phyloP scores from a whole-genome alignment of 2,888 invertebrate species.

The Sisyra terminalis region DNA sequence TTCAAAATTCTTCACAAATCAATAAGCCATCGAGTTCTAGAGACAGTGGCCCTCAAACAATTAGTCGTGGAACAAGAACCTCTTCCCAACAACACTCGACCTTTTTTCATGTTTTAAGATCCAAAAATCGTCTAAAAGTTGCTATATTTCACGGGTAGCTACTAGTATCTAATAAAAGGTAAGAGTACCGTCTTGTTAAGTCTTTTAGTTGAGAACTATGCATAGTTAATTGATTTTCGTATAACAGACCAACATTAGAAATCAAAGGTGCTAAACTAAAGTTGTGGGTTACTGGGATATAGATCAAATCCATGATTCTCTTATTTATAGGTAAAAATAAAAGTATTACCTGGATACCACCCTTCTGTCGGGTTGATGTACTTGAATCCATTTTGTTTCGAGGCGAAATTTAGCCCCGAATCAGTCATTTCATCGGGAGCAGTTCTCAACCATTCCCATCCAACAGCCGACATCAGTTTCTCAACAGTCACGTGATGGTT shows the following conservation, averaged over 20 bases:
- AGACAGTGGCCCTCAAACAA: constrained; percentile 64
- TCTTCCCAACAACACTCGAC: constrained; percentile 57
- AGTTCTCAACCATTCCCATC: constrained; percentile 69
- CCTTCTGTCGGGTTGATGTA: constrained; percentile 71
- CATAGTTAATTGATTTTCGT: too few relatives aligned
- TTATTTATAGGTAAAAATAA: constrained; percentile 12
- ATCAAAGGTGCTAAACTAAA: too few relatives aligned
- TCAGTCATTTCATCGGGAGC: constrained; percentile 48
- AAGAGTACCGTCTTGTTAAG: too few relatives aligned
- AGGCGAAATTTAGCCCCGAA: constrained; percentile 51
- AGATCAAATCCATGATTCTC: too few relatives aligned
- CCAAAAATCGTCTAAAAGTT: too few relatives aligned
- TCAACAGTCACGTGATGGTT: constrained; percentile 53
- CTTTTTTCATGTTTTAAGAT: too few relatives aligned
- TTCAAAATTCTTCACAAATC: constrained; percentile 49
- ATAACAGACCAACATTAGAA: too few relatives aligned
- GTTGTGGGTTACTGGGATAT: too few relatives aligned
- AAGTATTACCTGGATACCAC: constrained; percentile 80
- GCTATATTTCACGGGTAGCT: too few relatives aligned
- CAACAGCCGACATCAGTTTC: constrained; percentile 59
- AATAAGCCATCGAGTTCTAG: constrained; percentile 55
- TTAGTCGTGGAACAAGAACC: constrained; percentile 52
- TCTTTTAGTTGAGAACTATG: too few relatives aligned
- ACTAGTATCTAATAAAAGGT: too few relatives aligned
- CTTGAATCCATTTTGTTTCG: constrained; percentile 70